Evolutionary conservation across 2,888 invertebrate genomes (phyloP), one percentile per base, ranked within the genome.

Genomic region (Itoplectis maculator): DNA sequence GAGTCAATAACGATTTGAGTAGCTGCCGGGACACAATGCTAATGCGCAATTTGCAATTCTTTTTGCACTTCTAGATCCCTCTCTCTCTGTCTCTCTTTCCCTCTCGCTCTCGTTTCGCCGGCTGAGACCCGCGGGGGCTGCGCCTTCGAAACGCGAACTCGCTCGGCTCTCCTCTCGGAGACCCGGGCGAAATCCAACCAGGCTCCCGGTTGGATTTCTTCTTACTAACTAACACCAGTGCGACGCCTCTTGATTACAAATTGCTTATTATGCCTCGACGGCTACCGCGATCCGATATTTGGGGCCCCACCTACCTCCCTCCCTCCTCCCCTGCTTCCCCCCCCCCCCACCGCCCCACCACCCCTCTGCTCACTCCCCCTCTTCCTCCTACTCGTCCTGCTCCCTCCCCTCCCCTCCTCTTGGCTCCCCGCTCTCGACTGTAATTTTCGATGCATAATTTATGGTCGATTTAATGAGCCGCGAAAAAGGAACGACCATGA

Each of bases 371-470:
- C n/a, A n/a, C n/a, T n/a, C n/a, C n/a, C n/a, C n/a, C n/a, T n/a
- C n/a, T n/a, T n/a, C n/a, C n/a, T n/a, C n/a, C n/a, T n/a, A n/a
- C n/a, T n/a, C n/a, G n/a, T n/a, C n/a, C n/a, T n/a, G n/a, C n/a
- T n/a, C n/a, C n/a, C n/a, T n/a, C n/a, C n/a, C n/a, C n/a, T n/a
- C n/a, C n/a, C n/a, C n/a, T n/a, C n/a, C n/a, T n/a, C n/a, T n/a
- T n/a, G n/a, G 61, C 5, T 54, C 61, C 54, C 35, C 37, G 9
- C 54, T 37, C 87, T 83, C 86, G 85, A 86, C 90, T 89, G 90
- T 92, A 92, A 92, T 92, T 92, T 92, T 92, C 92, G 91, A 92
- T 92, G 92, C 92, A 92, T 92, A 92, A 92, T 92, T 92, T 92
- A 92, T 92, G 90, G 91, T 89, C 90, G 90, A 92, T 92, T 92